A percentile compares a stretch with the other conserved stretches of the same genome.
phyloP scores from a whole-genome alignment of 2,888 invertebrate genomes.

The Macroteleia sp. region DNA sequence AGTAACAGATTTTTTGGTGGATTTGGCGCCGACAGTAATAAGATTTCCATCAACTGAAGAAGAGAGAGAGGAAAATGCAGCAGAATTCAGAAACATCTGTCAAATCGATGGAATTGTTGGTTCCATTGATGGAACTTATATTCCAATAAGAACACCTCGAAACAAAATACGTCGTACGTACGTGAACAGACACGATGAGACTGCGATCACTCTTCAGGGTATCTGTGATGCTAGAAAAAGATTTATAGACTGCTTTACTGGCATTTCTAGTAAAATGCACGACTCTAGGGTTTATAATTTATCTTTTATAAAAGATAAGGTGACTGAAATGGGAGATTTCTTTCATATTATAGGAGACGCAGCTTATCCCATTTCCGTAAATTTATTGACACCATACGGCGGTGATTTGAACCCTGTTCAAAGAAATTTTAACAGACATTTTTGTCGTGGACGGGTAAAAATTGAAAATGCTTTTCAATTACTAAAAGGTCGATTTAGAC shows the following conservation, averaged over 20 bases:
- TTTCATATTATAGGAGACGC: conserved; percentile 12
- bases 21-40: too few relatives aligned
- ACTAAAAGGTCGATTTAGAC: conserved; percentile 17
- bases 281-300: conserved; percentile 23
- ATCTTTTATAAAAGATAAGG: not conserved
- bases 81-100: too few relatives aligned
- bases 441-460: not conserved
- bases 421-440: not conserved
- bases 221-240: conserved; percentile 17
- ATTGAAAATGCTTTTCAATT: conserved; percentile 20
- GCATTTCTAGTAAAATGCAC: conserved; percentile 15
- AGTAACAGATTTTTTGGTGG: too few relatives aligned
- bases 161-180: too few relatives aligned
- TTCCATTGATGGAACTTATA: too few relatives aligned
- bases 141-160: too few relatives aligned
- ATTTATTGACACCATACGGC: conserved; percentile 10
- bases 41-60: too few relatives aligned
- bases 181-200: conserved; percentile 13
- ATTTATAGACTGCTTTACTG: conserved; percentile 28
- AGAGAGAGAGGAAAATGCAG: too few relatives aligned
- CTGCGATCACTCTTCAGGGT: conserved; percentile 8
- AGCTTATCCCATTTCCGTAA: conserved; percentile 5
- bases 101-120: too few relatives aligned
- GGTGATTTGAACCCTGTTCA: not conserved
- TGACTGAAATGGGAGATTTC: not conserved